Evolutionary conservation across 2,888 invertebrate species (phyloP).

Genomic region (Lithophane semibrunnea): DNA sequence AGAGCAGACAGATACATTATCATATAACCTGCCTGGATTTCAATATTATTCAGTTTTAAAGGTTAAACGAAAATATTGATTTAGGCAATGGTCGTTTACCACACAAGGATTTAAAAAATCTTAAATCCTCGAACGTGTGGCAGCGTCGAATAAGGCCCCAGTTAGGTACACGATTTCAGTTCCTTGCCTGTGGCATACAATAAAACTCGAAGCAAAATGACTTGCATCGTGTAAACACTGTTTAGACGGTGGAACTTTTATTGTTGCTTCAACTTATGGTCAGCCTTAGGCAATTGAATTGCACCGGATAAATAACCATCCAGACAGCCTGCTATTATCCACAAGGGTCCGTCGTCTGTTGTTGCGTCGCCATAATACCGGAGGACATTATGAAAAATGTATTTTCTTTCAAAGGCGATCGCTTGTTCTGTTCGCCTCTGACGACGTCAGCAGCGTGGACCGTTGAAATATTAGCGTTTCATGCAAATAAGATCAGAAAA

Average conservation of each 20-base stretch:
- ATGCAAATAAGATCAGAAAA: constrained; percentile 61
- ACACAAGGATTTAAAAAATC: background rate
- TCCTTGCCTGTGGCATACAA: background rate
- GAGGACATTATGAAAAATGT: constrained; percentile 78
- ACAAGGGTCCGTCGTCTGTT: constrained; percentile 54
- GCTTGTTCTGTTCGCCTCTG: constrained; percentile 69
- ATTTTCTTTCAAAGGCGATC: constrained; percentile 78
- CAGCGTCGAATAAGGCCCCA: background rate
- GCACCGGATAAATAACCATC: background rate
- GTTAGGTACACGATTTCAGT: background rate
- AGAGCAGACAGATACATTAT: background rate
- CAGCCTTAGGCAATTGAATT: too few species aligned
- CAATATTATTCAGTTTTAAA: constrained; percentile 2
- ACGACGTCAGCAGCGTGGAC: constrained; percentile 78
- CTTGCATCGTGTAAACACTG: background rate
- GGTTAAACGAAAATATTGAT: constrained; percentile 17
- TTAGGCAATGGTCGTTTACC: background rate
- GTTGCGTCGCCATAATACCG: constrained; percentile 70
- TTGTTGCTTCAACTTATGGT: background rate
- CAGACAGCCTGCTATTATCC: constrained; percentile 17
- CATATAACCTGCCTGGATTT: background rate
- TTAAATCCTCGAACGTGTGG: constrained; percentile 2
- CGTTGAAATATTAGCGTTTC: constrained; percentile 68
- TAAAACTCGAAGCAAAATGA: background rate
- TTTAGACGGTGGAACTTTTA: background rate